Conservation (phyloP, 2,797 vertebrate species). For the Pipistrellus pygmaeus region DNA sequence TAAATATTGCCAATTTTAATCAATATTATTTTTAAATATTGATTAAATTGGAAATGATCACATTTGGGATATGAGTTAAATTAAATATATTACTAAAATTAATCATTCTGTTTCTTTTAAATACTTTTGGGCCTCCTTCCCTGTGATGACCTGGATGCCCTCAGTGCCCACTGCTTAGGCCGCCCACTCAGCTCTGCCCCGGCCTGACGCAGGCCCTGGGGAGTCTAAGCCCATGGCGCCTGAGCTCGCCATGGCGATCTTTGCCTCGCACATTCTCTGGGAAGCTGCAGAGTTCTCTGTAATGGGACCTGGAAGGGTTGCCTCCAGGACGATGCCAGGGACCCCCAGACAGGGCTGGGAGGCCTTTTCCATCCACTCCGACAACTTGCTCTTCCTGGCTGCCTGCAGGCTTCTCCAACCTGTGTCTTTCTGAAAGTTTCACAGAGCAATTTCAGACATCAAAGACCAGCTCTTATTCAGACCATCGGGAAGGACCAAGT, state of each 20-base stretch:
- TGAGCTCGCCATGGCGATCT: background rate
- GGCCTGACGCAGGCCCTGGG: no score
- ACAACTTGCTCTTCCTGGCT: background rate
- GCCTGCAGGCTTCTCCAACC: background rate
- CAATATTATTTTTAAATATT: slow-evolving; percentile 12
- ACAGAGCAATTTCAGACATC: slow-evolving; percentile 70
- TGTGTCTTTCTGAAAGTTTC: slow-evolving; percentile 55
- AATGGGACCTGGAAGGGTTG: background rate
- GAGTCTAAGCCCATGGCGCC: background rate
- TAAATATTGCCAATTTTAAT: no score
- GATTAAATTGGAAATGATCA: background rate
- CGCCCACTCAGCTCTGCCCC: background rate
- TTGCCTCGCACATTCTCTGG: background rate
- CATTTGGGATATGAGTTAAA: background rate
- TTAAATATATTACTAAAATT: background rate
- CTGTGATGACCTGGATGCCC: background rate
- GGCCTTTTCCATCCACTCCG: background rate
- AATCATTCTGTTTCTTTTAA: background rate
- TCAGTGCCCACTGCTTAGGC: background rate
- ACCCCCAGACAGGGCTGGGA: background rate
- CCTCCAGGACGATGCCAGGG: background rate
- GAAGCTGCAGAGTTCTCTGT: background rate
- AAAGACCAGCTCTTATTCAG: slow-evolving; percentile 20
- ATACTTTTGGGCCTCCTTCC: background rate
- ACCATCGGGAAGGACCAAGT: slow-evolving; percentile 55